Conservation (phyloP, 2,113 vertebrate species). For the human (Homo sapiens) region GRCh38 chr16:53911501-53912000, state of each 20-base stretch:
- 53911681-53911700: background rate
- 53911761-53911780: slow-evolving; percentile 40
- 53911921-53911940: background rate
- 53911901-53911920: slow-evolving; percentile 49
- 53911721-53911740: slow-evolving; percentile 27
- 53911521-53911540: background rate
- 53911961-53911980: background rate
- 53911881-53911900: slow-evolving; percentile 54
- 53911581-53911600: background rate
- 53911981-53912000: slow-evolving; percentile 61
- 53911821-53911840: slow-evolving; percentile 13
- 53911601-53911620: background rate
- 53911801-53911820: slow-evolving; percentile 5
- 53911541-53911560: background rate
- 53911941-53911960: slow-evolving; percentile 49
- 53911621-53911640: background rate
- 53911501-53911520: background rate
- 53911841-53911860: slow-evolving; percentile 51
- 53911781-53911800: slow-evolving; percentile 50
- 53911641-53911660: background rate
- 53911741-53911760: slow-evolving; percentile 62
- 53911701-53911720: background rate
- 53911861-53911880: slow-evolving; percentile 47
- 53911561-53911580: background rate
- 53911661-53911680: background rate